phyloP scores from a whole-genome alignment of 2,113 vertebrate species.

The Alouatta palliata region DNA sequence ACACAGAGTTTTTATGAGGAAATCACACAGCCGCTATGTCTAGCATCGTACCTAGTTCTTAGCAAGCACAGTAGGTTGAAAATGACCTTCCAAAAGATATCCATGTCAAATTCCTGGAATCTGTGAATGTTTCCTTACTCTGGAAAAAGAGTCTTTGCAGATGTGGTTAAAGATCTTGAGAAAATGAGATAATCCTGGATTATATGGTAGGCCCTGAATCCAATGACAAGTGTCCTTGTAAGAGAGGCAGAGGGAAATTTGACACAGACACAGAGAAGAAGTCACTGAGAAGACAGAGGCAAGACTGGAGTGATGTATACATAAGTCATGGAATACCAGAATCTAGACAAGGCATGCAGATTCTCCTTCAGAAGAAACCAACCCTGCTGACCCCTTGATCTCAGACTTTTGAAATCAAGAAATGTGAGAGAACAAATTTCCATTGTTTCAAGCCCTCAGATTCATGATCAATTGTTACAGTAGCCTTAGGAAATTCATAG shows the following conservation, averaged over 20 bases:
- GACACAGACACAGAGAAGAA: not conserved
- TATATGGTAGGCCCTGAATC: not conserved
- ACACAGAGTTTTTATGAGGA: not conserved
- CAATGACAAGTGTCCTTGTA: not conserved
- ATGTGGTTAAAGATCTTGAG: not conserved
- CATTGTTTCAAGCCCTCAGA: not conserved
- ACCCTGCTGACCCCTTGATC: not conserved
- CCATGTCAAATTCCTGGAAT: not conserved
- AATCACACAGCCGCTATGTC: not conserved
- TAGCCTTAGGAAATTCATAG: not conserved
- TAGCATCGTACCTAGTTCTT: not conserved
- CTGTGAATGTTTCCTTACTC: not conserved
- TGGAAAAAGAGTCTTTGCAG: not conserved
- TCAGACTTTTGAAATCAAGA: not conserved
- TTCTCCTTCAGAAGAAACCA: not conserved
- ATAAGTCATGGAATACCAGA: no score
- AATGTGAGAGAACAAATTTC: not conserved
- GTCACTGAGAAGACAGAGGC: not conserved
- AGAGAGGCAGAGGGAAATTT: not conserved
- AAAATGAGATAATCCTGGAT: not conserved
- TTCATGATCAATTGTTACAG: not conserved
- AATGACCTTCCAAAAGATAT: not conserved
- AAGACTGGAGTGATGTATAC: not conserved
- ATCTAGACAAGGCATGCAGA: accelerated
- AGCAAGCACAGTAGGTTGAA: not conserved